Evolutionary conservation across 2,888 invertebrate species (phyloP), one percentile per base, ranked within the genome.

Genomic region (Cataglyphis cursor): DNA sequence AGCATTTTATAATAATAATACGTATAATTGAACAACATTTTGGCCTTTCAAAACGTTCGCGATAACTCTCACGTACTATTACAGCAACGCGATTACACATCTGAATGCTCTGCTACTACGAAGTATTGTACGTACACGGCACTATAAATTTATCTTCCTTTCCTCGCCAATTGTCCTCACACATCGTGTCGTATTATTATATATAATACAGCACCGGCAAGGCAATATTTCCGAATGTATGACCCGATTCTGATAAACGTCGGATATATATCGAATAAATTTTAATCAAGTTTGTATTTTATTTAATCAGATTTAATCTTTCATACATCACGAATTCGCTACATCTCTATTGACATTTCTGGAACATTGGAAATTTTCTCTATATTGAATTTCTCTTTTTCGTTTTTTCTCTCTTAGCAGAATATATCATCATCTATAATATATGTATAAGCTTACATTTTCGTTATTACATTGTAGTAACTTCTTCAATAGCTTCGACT

Each of bases 11-110:
- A 54, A 84, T 83, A 78, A 88, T 89, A 88, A 82, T 91, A 92
- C 87, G 89, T 91, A 89, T 89, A 89, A 88, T 93, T 94, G 94
- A 94, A 94, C 94, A 94, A 94, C 94, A 94, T 94, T 94, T 93
- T 94, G 94, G 94, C 93, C 89, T 93, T 93, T 93, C 92, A 92
- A 93, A 93, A 93, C 91, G 92, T 93, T 91, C 90, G 88, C 90
- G 91, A 87, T 91, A 91, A 87, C 88, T 90, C 90, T 90, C 89
- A 85, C 89, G 88, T 87, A 70, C 89, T 89, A 90, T 88, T 84
- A 85, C 81, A 89, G 89, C 87, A 87, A 90, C 84, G 87, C 85
- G 88, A 86, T 88, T 88, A 90, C 86, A 85, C 88, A 85, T 87
- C 84, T 72, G n/a, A 66, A 82, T 89, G 82, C 86, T 88, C 76